A percentile compares a stretch with the other conserved stretches of the same genome.
phyloP scores from a whole-genome alignment of 2,888 invertebrate species.

The Zygaena filipendulae region DNA sequence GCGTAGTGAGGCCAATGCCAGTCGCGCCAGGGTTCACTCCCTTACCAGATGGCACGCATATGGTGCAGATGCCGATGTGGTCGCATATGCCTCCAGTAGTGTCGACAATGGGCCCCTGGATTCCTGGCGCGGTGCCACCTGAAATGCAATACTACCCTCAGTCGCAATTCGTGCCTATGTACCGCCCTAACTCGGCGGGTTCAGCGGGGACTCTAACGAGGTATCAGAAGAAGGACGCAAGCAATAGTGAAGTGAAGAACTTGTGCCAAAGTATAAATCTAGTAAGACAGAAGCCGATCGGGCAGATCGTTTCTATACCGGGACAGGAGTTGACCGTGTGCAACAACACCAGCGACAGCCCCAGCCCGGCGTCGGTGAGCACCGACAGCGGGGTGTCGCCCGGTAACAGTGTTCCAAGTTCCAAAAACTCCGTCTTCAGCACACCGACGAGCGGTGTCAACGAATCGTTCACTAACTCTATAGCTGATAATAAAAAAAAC shows the following conservation, averaged over 20 bases:
- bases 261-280: slow-evolving; percentile 66
- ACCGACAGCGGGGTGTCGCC: slow-evolving; percentile 58
- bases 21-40: slow-evolving; percentile 35
- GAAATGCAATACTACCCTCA: slow-evolving; percentile 61
- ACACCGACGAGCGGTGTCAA: slow-evolving; percentile 26
- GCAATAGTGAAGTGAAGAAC: slow-evolving; percentile 42
- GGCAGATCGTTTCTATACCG: slow-evolving; percentile 55
- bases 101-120: slow-evolving; percentile 47
- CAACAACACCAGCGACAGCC: slow-evolving; percentile 49
- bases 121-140: slow-evolving; percentile 38
- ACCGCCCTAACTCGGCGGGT: slow-evolving; percentile 54
- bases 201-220: slow-evolving; percentile 58
- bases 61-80: slow-evolving; percentile 58
- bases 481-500: slow-evolving; percentile 42
- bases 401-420: slow-evolving; percentile 48
- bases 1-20: slow-evolving; percentile 42
- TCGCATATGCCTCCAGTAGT: slow-evolving; percentile 47
- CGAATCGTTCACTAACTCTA: slow-evolving; percentile 27
- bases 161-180: slow-evolving; percentile 53
- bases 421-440: slow-evolving; percentile 46
- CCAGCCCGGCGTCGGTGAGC: slow-evolving; percentile 54
- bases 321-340: slow-evolving; percentile 59
- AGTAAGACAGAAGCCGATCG: slow-evolving; percentile 61
- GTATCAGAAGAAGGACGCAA: slow-evolving; percentile 48
- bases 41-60: slow-evolving; percentile 40